These are phyloP conservation scores for Anolis carolinensis DNA, from an alignment of 2,113 vertebrate species.

Conservation along the genomic window DNA sequence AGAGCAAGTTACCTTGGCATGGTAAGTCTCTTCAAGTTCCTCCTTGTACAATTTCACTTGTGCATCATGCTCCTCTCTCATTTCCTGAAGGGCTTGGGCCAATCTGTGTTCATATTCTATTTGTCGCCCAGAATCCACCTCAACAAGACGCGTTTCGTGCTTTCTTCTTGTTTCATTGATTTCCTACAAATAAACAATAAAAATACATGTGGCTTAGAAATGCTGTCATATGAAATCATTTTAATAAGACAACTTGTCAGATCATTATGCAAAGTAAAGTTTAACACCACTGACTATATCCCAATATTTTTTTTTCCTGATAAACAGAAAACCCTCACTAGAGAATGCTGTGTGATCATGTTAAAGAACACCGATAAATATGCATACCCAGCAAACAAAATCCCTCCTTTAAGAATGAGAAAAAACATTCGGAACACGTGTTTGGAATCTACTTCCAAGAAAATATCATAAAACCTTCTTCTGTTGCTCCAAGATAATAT, in stretches of 20 bases:
- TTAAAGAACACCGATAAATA: background rate
- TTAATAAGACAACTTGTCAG: background rate
- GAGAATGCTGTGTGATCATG: background rate
- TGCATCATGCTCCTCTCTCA: conserved; percentile 84
- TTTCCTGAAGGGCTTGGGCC: conserved; percentile 81
- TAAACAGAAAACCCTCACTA: background rate
- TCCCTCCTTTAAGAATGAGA: background rate
- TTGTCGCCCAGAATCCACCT: conserved; percentile 84
- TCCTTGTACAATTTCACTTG: conserved; percentile 86
- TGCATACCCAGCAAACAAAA: background rate
- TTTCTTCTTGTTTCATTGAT: conserved; percentile 83
- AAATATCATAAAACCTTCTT: background rate
- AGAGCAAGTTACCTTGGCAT: conserved; percentile 75
- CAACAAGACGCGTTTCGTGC: conserved; percentile 81
- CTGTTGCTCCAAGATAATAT: background rate
- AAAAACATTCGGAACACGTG: background rate
- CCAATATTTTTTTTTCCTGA: background rate
- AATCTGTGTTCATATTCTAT: conserved; percentile 87
- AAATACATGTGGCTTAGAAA: background rate
- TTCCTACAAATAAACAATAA: conserved; percentile 76
- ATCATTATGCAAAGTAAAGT: background rate
- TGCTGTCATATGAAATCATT: background rate
- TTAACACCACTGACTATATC: background rate
- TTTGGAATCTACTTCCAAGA: background rate
- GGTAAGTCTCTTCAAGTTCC: conserved; percentile 84